phyloP scores from a whole-genome alignment of 1,140 invertebrate species.

The Oncopodura yosiiana region DNA sequence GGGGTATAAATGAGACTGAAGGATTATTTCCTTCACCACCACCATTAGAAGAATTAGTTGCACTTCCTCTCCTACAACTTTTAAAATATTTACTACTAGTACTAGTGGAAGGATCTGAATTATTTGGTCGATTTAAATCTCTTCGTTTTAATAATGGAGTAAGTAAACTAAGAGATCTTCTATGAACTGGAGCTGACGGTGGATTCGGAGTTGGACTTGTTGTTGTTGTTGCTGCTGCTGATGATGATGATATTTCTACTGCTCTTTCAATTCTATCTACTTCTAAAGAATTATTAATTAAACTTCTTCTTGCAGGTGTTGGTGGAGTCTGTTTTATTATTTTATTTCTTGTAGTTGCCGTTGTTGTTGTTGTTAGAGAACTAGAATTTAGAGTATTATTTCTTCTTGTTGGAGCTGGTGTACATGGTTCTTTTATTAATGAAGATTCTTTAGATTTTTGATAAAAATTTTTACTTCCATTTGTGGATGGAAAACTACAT shows the following conservation, averaged over 20 bases:
- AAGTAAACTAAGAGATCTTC: slow-evolving; percentile 23
- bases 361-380: no score
- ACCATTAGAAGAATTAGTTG: neutral
- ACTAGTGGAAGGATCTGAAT: neutral
- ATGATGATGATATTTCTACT: slow-evolving; percentile 8
- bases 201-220: slow-evolving; percentile 2
- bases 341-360: no score
- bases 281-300: neutral
- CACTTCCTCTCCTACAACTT: no score
- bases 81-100: neutral
- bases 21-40: slow-evolving; percentile 4
- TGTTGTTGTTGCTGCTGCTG: neutral
- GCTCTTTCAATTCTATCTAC: slow-evolving; percentile 24
- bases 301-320: slow-evolving; percentile 3
- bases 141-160: slow-evolving; percentile 26
- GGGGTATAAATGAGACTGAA: slow-evolving; percentile 27
- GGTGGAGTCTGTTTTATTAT: no score
- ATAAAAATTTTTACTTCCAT: neutral
- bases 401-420: no score
- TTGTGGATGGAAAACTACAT: slow-evolving; percentile 34
- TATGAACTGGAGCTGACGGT: slow-evolving; percentile 28
- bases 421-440: no score
- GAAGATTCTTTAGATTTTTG: slow-evolving; percentile 1
- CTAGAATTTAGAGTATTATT: no score
- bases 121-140: slow-evolving; percentile 15